phyloP scores from a whole-genome alignment of 2,888 invertebrate genomes.

The Tetrapedia diversipes region DNA sequence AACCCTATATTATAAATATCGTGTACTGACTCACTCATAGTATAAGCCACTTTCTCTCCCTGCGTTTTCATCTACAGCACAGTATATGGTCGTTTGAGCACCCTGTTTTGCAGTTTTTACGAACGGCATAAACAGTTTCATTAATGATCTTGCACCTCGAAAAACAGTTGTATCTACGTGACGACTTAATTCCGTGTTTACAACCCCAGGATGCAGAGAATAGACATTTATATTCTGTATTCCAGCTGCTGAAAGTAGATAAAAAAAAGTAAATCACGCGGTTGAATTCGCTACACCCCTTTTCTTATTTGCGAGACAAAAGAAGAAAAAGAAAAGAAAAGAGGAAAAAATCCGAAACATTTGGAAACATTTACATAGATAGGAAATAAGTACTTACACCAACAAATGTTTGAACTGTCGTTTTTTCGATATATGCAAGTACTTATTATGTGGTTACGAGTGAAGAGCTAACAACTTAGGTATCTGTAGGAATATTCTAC shows the following conservation, averaged over 20 bases:
- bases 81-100: slow-evolving; percentile 90
- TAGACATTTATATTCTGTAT: slow-evolving; percentile 86
- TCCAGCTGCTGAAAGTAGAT: slow-evolving; percentile 63
- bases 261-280: neutral
- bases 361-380: too few species aligned
- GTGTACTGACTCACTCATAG: slow-evolving; percentile 83
- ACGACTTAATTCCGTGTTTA: slow-evolving; percentile 90
- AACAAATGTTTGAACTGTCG: too few species aligned
- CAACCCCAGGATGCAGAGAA: slow-evolving; percentile 89
- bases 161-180: slow-evolving; percentile 85
- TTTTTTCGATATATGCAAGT: too few species aligned
- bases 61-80: slow-evolving; percentile 87
- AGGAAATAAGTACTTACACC: too few species aligned
- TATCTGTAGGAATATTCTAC: too few species aligned
- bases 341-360: too few species aligned
- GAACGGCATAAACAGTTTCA: slow-evolving; percentile 82
- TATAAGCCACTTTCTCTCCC: slow-evolving; percentile 86
- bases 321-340: too few species aligned
- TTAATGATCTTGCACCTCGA: slow-evolving; percentile 83
- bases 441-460: too few species aligned
- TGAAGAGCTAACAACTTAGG: too few species aligned
- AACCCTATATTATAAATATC: neutral
- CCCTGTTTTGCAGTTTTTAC: slow-evolving; percentile 87
- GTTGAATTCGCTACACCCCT: too few species aligned
- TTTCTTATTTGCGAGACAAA: too few species aligned